phyloP scores from a whole-genome alignment of 2,797 vertebrate genomes.

The Dipus sagitta region DNA sequence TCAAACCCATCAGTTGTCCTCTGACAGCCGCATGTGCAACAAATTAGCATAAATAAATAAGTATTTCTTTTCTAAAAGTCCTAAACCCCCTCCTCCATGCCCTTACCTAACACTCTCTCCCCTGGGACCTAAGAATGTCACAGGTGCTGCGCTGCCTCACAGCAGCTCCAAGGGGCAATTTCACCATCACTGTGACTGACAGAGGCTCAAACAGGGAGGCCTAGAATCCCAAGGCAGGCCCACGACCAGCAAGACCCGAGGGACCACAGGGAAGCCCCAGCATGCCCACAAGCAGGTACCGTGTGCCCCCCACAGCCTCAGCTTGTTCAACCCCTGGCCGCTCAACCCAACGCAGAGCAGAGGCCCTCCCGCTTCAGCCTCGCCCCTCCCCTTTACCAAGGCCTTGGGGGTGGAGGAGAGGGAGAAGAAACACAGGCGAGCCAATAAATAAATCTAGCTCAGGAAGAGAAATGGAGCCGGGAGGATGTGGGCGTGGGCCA shows the following conservation, averaged over 20 bases:
- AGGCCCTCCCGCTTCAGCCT: not conserved
- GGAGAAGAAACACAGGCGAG: not conserved
- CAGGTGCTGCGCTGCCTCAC: rapidly evolving
- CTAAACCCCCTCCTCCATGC: rapidly evolving
- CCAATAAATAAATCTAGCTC: not conserved
- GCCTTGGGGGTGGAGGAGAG: not conserved
- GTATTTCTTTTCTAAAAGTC: too few relatives aligned
- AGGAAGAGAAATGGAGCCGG: rapidly evolving
- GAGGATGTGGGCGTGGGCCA: not conserved
- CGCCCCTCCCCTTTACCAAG: not conserved
- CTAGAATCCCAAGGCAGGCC: rapidly evolving
- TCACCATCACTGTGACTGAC: rapidly evolving
- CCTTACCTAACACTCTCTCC: rapidly evolving
- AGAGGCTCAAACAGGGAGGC: rapidly evolving
- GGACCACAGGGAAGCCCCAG: rapidly evolving
- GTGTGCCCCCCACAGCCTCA: rapidly evolving
- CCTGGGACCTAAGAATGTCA: rapidly evolving
- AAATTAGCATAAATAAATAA: too few relatives aligned
- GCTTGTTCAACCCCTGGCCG: rapidly evolving
- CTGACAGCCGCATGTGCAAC: too few relatives aligned
- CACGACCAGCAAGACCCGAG: rapidly evolving
- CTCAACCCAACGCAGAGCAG: rapidly evolving
- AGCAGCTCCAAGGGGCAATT: rapidly evolving
- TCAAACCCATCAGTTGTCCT: too few relatives aligned
- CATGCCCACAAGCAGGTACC: rapidly evolving